Percentiles rank a stretch among this genome's conserved stretches.
Conservation (phyloP, 2,797 vertebrate genomes). For the Parauchenoglanis punctatus region DNA sequence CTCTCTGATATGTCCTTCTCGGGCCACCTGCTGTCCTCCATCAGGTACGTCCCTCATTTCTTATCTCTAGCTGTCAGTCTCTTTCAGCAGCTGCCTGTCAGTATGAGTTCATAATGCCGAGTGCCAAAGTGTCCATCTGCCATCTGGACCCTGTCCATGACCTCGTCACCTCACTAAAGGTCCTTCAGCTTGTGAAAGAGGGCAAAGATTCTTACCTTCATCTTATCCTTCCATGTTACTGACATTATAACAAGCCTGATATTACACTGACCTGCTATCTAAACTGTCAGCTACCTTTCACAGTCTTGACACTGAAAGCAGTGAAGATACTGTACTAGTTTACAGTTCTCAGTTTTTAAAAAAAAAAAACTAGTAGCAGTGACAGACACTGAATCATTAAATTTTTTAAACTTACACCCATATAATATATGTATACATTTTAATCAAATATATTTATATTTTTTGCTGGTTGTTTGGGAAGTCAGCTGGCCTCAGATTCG, state of each 20-base stretch:
- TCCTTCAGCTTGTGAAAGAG: slow-evolving; percentile 10
- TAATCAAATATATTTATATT: too few species aligned
- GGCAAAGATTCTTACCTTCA: slow-evolving; percentile 25
- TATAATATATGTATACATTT: neutral
- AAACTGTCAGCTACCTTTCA: neutral
- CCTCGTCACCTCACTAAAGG: slow-evolving; percentile 24
- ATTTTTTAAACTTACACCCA: neutral
- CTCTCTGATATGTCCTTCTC: slow-evolving; percentile 15
- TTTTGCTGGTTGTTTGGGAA: too few species aligned
- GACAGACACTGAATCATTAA: too few species aligned
- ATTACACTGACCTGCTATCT: slow-evolving; percentile 6
- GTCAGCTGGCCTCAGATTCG: too few species aligned
- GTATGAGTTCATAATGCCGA: slow-evolving; percentile 35
- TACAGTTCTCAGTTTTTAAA: neutral
- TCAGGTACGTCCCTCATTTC: slow-evolving; percentile 51
- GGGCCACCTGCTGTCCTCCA: slow-evolving; percentile 43
- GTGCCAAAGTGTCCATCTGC: slow-evolving; percentile 3
- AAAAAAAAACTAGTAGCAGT: too few species aligned
- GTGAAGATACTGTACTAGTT: neutral
- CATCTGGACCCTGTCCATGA: slow-evolving; percentile 22
- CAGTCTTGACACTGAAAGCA: neutral
- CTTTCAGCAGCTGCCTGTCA: slow-evolving; percentile 50
- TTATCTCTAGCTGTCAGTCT: slow-evolving; percentile 45
- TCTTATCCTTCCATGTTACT: slow-evolving; percentile 8
- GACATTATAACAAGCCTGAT: slow-evolving; percentile 15